Base-by-base conservation (phyloP, 2,888 invertebrate species). In the Formica aserva region DNA sequence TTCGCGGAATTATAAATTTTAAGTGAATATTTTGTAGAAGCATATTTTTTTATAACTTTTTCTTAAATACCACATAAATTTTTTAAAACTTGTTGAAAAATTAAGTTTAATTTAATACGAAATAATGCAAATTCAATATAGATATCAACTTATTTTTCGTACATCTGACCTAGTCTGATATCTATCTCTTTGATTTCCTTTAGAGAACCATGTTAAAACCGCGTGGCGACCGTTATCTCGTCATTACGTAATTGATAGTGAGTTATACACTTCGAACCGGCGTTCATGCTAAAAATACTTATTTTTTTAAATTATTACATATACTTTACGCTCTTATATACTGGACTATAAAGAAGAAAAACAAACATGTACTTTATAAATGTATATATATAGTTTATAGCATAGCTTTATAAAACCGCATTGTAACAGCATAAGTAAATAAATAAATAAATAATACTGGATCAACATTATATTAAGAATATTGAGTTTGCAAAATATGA, bases 201-300 rank as follows among this genome's bases (percentile, higher is more conserved):
- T 11, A 38, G 15, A 3, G n/a, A 52, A 66, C n/a, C 15, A 29
- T 67, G 52, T n/a, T 67, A 38, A 38, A 77, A 55, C 38, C 26
- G 67, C n/a, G 55, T 77, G 67, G 35, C 52, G 26, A 67, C 52
- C 38, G n/a, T 38, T 76, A 77, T 67, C 76, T 77, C 22, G 3
- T 4, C 26, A 67, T 77, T 77, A 67, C n/a, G 38, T 77, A 77
- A 77, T 45, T 77, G 55, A 77, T 76, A 76, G 6, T n/a, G 38
- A 15, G 22, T 67, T 66, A 32, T 32, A 66, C 13, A 45, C 13
- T 76, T 66, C 9, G 22, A 62, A 2, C 45, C 22, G 29, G 45
- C 8, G 3, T 62, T 48, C n/a, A 15, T 45, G 45, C 29, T 22
- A 22, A 74, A 74, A 74, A 45, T 62, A 75, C n/a, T 62, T 41